These are phyloP conservation scores for Apodemia duryi DNA, from an alignment of 2,888 invertebrate species.

Conservation along the genomic window DNA sequence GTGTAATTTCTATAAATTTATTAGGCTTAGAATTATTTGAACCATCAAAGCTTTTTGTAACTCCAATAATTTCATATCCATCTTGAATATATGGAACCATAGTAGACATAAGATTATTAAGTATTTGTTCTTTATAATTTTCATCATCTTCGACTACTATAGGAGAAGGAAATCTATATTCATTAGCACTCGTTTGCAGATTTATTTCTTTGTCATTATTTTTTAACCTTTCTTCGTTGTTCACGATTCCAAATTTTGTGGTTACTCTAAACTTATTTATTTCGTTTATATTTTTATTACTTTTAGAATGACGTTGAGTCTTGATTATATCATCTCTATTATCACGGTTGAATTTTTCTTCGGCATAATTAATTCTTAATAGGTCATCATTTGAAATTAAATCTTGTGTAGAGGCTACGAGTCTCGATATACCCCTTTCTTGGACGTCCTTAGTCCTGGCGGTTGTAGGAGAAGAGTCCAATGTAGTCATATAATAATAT, in stretches of 20 bases:
- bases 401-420: constrained; percentile 80
- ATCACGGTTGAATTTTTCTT: constrained; percentile 49
- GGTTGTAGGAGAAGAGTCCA: constrained; percentile 35
- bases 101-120: constrained; percentile 64
- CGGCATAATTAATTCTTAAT: constrained; percentile 79
- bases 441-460: constrained; percentile 38
- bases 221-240: constrained; percentile 45
- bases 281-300: constrained; percentile 37
- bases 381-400: constrained; percentile 82
- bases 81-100: constrained; percentile 64
- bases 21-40: constrained; percentile 36
- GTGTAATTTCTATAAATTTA: constrained; percentile 67
- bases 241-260: constrained; percentile 57
- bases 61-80: constrained; percentile 67
- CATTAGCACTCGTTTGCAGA: constrained; percentile 41
- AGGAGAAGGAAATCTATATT: constrained; percentile 61
- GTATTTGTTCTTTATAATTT: constrained; percentile 53
- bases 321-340: constrained; percentile 58
- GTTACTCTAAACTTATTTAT: constrained; percentile 51
- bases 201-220: constrained; percentile 32
- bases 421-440: constrained; percentile 60
- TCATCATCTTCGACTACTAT: constrained; percentile 65
- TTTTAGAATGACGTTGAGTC: constrained; percentile 44
- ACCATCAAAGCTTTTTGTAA: constrained; percentile 41
- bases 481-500: constrained; percentile 48